Evolutionary conservation across 64 coral and sea anemone genomes (phyloP).

Genomic region (Actinia tenebrosa): DNA sequence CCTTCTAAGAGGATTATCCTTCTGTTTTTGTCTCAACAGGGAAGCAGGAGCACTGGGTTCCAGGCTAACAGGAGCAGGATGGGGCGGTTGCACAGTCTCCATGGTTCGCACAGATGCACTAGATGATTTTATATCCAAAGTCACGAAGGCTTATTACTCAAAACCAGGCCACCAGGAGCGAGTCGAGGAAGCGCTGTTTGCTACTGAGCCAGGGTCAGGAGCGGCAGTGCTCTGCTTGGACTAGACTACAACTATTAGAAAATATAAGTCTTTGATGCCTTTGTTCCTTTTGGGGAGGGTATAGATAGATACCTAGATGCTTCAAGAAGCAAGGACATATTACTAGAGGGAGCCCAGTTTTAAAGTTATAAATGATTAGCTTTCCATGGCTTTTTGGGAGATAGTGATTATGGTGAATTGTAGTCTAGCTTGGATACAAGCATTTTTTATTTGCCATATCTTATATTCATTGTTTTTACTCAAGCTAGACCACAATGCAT

Average conservation of each 20-base stretch:
- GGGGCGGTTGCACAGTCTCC: slow-evolving; percentile 98
- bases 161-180: slow-evolving; percentile 50
- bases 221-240: slow-evolving; percentile 55
- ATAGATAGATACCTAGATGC: too few relatives aligned
- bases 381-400: too few relatives aligned
- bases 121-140: slow-evolving; percentile 63
- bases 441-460: too few relatives aligned
- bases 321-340: too few relatives aligned
- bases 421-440: too few relatives aligned
- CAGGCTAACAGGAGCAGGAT: slow-evolving; percentile 96
- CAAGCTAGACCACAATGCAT: too few relatives aligned
- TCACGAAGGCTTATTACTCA: slow-evolving; percentile 76
- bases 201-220: slow-evolving; percentile 77
- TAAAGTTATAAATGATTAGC: too few relatives aligned
- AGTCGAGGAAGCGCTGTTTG: slow-evolving; percentile 85
- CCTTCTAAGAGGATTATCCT: too few relatives aligned
- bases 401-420: background rate
- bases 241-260: background rate
- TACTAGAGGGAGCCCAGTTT: too few relatives aligned
- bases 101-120: slow-evolving; percentile 74
- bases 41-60: slow-evolving; percentile 87
- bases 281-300: background rate
- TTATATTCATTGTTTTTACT: too few relatives aligned
- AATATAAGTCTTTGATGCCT: background rate
- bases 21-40: slow-evolving; percentile 26